Evolutionary conservation across 2,797 vertebrate genomes (phyloP).

Genomic region (Australoheros facetus): DNA sequence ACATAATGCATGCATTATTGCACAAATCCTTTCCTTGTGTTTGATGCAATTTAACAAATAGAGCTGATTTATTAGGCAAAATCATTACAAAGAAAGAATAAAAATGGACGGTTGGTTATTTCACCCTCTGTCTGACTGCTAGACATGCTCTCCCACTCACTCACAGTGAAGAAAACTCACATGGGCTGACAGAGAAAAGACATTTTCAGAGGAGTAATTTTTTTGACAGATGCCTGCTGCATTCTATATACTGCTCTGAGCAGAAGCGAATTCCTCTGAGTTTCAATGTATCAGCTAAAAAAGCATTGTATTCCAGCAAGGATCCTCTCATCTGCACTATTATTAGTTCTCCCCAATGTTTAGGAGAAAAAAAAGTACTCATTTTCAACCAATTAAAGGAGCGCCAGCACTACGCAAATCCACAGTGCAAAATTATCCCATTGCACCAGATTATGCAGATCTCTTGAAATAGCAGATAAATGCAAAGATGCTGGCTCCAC

Average conservation of each 20-base stretch:
- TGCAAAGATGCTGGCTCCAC: slow-evolving; percentile 8
- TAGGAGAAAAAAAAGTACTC: neutral
- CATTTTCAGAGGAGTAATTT: slow-evolving; percentile 20
- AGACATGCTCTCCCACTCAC: slow-evolving; percentile 7
- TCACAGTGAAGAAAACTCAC: slow-evolving; percentile 3
- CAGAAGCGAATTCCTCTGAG: slow-evolving; percentile 19
- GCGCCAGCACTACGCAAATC: slow-evolving; percentile 32
- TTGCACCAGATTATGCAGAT: slow-evolving; percentile 21
- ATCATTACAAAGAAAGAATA: slow-evolving; percentile 11
- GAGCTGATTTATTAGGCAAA: neutral
- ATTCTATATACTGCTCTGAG: slow-evolving; percentile 6
- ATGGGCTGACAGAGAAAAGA: slow-evolving; percentile 25
- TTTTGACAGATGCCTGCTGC: slow-evolving; percentile 33
- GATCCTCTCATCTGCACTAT: slow-evolving; percentile 33
- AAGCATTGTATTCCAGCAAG: slow-evolving; percentile 27
- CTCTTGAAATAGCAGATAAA: slow-evolving; percentile 24
- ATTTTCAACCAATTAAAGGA: slow-evolving; percentile 51
- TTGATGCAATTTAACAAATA: slow-evolving; percentile 5
- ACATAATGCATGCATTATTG: neutral
- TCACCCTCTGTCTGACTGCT: slow-evolving; percentile 9
- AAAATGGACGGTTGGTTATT: slow-evolving; percentile 14
- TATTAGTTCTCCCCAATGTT: slow-evolving; percentile 35
- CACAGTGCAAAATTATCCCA: slow-evolving; percentile 9
- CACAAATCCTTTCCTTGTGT: neutral
- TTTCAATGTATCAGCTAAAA: slow-evolving; percentile 46